phyloP scores from a whole-genome alignment of 2,797 vertebrate genomes.

The Enteromius mattozi region DNA sequence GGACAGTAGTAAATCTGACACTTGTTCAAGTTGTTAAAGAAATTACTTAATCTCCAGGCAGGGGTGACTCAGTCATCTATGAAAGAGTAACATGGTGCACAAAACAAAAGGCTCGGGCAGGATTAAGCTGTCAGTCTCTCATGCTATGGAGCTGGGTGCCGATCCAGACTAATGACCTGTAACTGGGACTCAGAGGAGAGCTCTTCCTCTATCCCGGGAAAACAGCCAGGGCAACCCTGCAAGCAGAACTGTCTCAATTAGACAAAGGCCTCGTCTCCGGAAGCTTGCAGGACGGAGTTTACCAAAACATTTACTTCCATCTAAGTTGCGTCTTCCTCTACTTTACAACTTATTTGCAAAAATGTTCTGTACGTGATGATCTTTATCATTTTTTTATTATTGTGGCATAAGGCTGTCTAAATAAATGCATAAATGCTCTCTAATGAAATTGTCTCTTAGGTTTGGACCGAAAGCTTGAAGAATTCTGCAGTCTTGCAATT shows the following conservation, averaged over 20 bases:
- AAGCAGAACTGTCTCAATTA: slow-evolving; percentile 75
- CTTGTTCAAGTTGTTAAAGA: slow-evolving; percentile 79
- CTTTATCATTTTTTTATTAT: background rate
- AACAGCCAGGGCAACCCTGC: slow-evolving; percentile 67
- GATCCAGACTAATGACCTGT: slow-evolving; percentile 75
- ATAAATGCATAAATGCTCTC: background rate
- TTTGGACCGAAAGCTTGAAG: background rate
- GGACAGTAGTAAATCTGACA: slow-evolving; percentile 72
- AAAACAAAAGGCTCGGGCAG: slow-evolving; percentile 70
- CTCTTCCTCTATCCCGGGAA: slow-evolving; percentile 63
- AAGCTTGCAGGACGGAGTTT: slow-evolving; percentile 58
- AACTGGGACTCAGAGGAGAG: slow-evolving; percentile 68
- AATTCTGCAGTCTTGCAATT: slow-evolving; percentile 40
- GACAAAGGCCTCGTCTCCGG: slow-evolving; percentile 68
- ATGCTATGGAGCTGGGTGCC: slow-evolving; percentile 62
- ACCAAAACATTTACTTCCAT: slow-evolving; percentile 38
- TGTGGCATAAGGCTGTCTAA: background rate
- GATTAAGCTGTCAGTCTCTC: slow-evolving; percentile 71
- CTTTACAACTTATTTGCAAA: slow-evolving; percentile 3
- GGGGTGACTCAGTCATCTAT: slow-evolving; percentile 75
- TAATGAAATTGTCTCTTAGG: slow-evolving; percentile 24
- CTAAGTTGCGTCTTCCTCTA: background rate
- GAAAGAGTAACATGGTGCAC: slow-evolving; percentile 64
- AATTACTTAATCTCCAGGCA: slow-evolving; percentile 80
- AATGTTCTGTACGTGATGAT: background rate